Base-by-base conservation (phyloP, 2,888 invertebrate species). In the Ophraella communa region DNA sequence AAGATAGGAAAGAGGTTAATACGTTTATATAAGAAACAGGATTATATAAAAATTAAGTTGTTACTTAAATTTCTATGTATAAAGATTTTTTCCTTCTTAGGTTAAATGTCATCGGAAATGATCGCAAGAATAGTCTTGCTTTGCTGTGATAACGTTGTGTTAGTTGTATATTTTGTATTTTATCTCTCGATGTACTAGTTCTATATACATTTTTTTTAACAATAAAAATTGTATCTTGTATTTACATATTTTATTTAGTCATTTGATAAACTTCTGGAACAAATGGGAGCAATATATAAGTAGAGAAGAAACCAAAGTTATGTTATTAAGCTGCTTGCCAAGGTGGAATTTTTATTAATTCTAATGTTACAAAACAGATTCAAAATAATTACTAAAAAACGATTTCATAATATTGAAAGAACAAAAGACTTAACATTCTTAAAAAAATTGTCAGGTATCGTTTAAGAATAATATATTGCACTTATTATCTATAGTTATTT, bases 131-230 rank as follows among this genome's bases (percentile, higher is more conserved):
- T 60, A 52, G 59, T 65, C 74, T 74, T 74, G 73, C 74, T 72
- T 67, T 72, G 70, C 76, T 76, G 76, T 76, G 76, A 76, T 76
- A 76, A 72, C 77, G 76, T 78, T 70, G 68, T 67, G 70, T 69
- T 67, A 70, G 66, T 67, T 74, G 73, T 74, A 73, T 73, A 74
- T 74, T 73, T 74, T 73, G 71, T 74, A 72, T 69, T 71, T 66
- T 73, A 69, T 63, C 60, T 56, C 14, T 39, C 52, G 56, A 66
- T 67, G 47, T 55, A 51, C 27, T 39, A 57, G 24, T 18, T 62
- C 39, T 57, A 63, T 21, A 56, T 44, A 63, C 21, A 52, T 47
- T 63, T 63, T 58, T 62, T 58, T 58, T 57, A 58, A 63, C n/a
- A n/a, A 58, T 39, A 39, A 39, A 39, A 39, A 17, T 39, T 39